These are phyloP conservation scores for Eucriotettix oculatus DNA, from an alignment of 2,888 invertebrate species.

Conservation along the genomic window DNA sequence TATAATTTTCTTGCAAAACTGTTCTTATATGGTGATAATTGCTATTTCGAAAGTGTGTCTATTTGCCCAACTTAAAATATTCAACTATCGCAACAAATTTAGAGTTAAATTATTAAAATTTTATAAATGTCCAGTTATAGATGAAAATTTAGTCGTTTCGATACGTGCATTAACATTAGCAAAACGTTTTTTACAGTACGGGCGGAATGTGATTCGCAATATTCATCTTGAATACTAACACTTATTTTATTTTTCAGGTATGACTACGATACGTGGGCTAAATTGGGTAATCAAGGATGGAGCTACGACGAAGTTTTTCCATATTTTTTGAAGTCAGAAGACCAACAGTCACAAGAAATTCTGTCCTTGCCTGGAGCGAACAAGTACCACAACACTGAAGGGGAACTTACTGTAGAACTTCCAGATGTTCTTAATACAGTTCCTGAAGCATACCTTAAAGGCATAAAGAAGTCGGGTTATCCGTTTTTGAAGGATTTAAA, in stretches of 20 bases:
- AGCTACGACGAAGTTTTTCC: slow-evolving; percentile 29
- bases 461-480: slow-evolving; percentile 30
- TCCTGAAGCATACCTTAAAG: slow-evolving; percentile 26
- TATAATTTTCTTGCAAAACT: too few relatives aligned
- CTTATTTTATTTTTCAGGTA: slow-evolving; percentile 18
- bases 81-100: too few relatives aligned
- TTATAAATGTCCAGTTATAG: too few relatives aligned
- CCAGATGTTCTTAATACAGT: slow-evolving; percentile 30
- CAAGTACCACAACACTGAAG: slow-evolving; percentile 26
- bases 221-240: too few relatives aligned
- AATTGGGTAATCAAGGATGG: slow-evolving; percentile 44
- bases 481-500: slow-evolving; percentile 25
- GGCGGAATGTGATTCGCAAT: too few relatives aligned
- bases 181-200: too few relatives aligned
- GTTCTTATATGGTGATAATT: too few relatives aligned
- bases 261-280: slow-evolving; percentile 48
- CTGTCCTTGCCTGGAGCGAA: slow-evolving; percentile 35
- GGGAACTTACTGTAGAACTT: slow-evolving; percentile 29
- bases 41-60: too few relatives aligned
- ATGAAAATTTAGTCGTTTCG: too few relatives aligned
- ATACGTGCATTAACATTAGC: too few relatives aligned
- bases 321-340: slow-evolving; percentile 27
- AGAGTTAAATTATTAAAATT: too few relatives aligned
- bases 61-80: too few relatives aligned
- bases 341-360: slow-evolving; percentile 33